phyloP scores from a whole-genome alignment of 2,888 invertebrate genomes.

The Scelioninae gen. 1 region DNA sequence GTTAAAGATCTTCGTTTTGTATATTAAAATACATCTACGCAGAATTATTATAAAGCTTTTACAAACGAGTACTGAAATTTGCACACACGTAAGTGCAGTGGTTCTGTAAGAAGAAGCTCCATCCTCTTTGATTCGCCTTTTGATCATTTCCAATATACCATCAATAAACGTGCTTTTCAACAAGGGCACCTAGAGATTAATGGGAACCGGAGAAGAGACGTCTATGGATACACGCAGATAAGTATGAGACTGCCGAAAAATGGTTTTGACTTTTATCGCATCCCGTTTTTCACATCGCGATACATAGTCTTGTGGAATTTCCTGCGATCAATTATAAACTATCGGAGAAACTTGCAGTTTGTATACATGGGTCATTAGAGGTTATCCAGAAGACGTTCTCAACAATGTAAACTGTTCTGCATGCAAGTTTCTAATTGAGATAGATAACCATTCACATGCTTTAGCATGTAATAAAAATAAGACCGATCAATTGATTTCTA shows the following conservation, averaged over 20 bases:
- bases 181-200: constrained; percentile 28
- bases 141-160: constrained; percentile 27
- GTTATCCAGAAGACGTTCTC: background rate
- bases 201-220: constrained; percentile 29
- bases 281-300: constrained; percentile 31
- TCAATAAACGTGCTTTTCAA: constrained; percentile 33
- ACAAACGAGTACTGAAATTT: constrained; percentile 3
- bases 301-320: constrained; percentile 19
- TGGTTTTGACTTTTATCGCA: constrained; percentile 41
- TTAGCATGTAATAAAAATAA: background rate
- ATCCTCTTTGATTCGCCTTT: constrained; percentile 38
- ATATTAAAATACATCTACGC: too few species aligned
- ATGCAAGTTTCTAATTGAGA: background rate
- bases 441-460: background rate
- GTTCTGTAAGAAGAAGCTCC: constrained; percentile 1
- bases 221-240: constrained; percentile 24
- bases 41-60: background rate
- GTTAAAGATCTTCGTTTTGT: too few species aligned
- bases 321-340: constrained; percentile 1
- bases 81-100: background rate
- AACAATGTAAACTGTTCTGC: background rate
- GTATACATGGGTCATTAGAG: background rate
- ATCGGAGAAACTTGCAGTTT: background rate
- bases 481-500: background rate
- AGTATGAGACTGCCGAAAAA: constrained; percentile 46